Evolutionary conservation across 2,888 invertebrate species (phyloP).

Genomic region (Oscheius sp.): DNA sequence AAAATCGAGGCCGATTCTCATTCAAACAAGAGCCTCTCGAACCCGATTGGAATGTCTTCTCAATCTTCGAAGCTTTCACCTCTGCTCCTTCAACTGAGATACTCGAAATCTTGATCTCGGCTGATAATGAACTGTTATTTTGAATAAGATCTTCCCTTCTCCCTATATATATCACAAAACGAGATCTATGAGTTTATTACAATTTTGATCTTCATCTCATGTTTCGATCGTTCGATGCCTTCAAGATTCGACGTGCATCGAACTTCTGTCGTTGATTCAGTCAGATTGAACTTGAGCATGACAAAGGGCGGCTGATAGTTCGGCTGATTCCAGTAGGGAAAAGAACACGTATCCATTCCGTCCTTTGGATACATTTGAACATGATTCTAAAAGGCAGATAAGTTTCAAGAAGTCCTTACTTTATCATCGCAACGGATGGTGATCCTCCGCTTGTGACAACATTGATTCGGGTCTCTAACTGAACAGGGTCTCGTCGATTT

Average conservation of each 20-base stretch:
- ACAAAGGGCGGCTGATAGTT: constrained; percentile 20
- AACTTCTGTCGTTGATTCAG: neutral
- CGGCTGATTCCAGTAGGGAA: constrained; percentile 23
- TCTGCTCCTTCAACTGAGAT: constrained; percentile 34
- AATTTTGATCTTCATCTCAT: constrained; percentile 1
- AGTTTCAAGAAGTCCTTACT: neutral
- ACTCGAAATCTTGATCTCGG: no score
- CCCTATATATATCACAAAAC: no score
- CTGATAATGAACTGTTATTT: neutral
- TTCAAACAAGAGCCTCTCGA: constrained; percentile 36
- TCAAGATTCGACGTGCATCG: constrained; percentile 14
- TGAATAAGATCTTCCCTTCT: neutral
- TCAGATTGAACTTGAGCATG: constrained; percentile 29
- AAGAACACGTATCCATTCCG: constrained; percentile 26
- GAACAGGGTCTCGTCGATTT: neutral
- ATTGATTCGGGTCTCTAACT: neutral
- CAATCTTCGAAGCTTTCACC: constrained; percentile 44
- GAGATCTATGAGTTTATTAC: constrained; percentile 13
- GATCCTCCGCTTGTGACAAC: constrained; percentile 12
- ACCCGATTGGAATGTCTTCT: constrained; percentile 44
- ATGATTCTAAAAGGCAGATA: neutral
- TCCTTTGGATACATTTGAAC: constrained; percentile 19
- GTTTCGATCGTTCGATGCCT: neutral
- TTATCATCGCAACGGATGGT: neutral
- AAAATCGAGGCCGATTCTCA: constrained; percentile 32